Evolutionary conservation across 1,140 invertebrate species (phyloP), one percentile per base, ranked within the genome.

Genomic region (Drosophila repletoides): DNA sequence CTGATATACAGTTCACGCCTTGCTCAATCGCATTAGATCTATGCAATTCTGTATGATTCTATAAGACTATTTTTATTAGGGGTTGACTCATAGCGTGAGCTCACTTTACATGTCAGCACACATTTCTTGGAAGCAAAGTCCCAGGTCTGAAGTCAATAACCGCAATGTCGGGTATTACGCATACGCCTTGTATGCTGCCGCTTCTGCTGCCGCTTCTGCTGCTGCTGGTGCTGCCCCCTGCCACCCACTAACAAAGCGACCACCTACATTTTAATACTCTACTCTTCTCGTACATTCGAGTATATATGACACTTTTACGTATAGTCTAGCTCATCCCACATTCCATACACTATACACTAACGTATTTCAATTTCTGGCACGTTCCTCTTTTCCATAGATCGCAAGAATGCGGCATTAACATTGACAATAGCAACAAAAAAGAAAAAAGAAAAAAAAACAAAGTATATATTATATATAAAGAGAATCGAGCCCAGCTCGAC

Each of bases 311-410:
- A 67, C 64, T 45, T 67, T 60, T 4, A 15, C 38, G 10, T 14
- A 9, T 48, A 40, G 52, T 55, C 51, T 56, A 56, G 26, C 59
- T 55, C 58, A 51, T 55, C 45, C 67, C 56, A 59, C 38, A 51
- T 61, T 63, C 40, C 36, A 45, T 4, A 48, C 14, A 43, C 26
- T 43, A 26, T 41, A 36, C 14, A 38, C n/a, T n/a, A 40, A 45
- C 14, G 12, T 6, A 53, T 70, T 80, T 67, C 36, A 58, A 80
- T 72, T 80, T 81, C 72, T 76, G 63, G 76, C 76, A 81, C 72
- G 67, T 71, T 68, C 41, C 53, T 43, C 5, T 14, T 38, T 21
- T 43, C 46, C 24, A 38, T 41, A 36, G 56, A 46, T 52, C 63
- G 60, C 29, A 70, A 58, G 66, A 79, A 80, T 65, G 65, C 53